Percentiles rank a stretch among this genome's conserved stretches.
phyloP scores from a whole-genome alignment of 2,113 vertebrate genomes.

The Thryonomys swinderianus region DNA sequence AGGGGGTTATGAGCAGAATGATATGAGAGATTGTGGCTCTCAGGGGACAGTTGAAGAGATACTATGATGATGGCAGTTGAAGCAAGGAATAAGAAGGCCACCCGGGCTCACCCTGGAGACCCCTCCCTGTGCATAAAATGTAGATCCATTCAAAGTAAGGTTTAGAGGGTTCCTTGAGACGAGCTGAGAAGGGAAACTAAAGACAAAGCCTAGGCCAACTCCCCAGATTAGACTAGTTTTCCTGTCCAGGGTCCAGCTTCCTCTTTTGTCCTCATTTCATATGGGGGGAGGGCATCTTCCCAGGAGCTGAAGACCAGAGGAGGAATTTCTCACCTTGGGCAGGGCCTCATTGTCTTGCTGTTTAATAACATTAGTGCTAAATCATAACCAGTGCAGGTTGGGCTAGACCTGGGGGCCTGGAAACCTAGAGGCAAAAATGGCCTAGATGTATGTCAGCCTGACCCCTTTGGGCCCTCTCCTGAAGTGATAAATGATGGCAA shows the following conservation, averaged over 20 bases:
- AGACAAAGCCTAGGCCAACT: slow-evolving; percentile 73
- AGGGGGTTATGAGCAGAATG: background rate
- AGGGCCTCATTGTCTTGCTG: background rate
- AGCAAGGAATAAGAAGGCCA: background rate
- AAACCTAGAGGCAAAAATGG: slow-evolving; percentile 28
- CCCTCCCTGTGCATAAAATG: background rate
- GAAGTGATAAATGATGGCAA: slow-evolving; percentile 5
- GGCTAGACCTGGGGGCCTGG: background rate
- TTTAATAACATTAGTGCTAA: slow-evolving; percentile 49
- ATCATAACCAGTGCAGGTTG: background rate
- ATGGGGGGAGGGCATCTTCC: slow-evolving; percentile 62
- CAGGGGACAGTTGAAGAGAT: background rate
- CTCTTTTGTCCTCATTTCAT: slow-evolving; percentile 76
- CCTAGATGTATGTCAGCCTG: background rate
- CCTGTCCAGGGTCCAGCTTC: slow-evolving; percentile 80
- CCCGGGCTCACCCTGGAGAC: background rate
- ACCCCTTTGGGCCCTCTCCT: slow-evolving; percentile 37
- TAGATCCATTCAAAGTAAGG: background rate
- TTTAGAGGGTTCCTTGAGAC: slow-evolving; percentile 44
- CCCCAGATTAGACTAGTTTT: slow-evolving; percentile 75
- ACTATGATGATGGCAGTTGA: background rate
- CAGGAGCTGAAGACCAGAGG: slow-evolving; percentile 47
- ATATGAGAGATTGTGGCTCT: background rate
- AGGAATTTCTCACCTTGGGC: slow-evolving; percentile 29
- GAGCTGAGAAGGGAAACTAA: slow-evolving; percentile 63